Conservation (phyloP, 2,113 vertebrate genomes). For the Amblyopsis rosae region DNA sequence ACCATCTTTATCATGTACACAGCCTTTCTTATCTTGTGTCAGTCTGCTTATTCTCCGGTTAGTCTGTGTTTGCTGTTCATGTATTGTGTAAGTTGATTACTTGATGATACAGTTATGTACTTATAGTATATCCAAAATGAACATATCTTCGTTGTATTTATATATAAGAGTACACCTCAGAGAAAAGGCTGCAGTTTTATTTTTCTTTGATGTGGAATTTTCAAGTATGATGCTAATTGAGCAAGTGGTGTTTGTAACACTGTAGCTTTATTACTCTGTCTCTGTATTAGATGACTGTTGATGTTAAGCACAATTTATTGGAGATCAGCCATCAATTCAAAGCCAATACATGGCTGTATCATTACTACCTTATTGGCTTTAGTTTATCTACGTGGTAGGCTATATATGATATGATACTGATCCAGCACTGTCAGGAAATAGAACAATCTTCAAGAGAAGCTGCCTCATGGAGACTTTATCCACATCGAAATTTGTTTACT, state of each 20-base stretch:
- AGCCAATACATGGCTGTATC: constrained; percentile 56
- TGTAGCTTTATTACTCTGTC: constrained; percentile 68
- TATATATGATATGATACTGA: constrained; percentile 35
- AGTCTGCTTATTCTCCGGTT: constrained; percentile 40
- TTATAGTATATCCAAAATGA: constrained; percentile 23
- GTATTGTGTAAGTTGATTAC: constrained; percentile 33
- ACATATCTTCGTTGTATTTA: constrained; percentile 37
- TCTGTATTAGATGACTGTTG: constrained; percentile 67
- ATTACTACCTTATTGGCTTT: constrained; percentile 57
- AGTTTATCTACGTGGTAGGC: constrained; percentile 27
- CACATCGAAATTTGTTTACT: constrained; percentile 26
- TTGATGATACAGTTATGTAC: constrained; percentile 41
- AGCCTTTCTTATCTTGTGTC: constrained; percentile 58
- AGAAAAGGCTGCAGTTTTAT: not conserved
- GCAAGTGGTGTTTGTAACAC: constrained; percentile 53
- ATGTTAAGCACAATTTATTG: constrained; percentile 71
- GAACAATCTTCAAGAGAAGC: constrained; percentile 12
- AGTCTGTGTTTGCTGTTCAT: constrained; percentile 9
- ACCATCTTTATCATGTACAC: constrained; percentile 68
- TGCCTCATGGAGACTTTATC: constrained; percentile 36
- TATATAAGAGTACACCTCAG: constrained; percentile 16
- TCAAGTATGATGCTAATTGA: constrained; percentile 32
- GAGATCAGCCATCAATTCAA: constrained; percentile 70
- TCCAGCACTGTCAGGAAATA: constrained; percentile 32
- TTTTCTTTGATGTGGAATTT: not conserved